A percentile compares a stretch with the other conserved stretches of the same genome.
Conservation (phyloP, 2,113 vertebrate species). For the Reinhardtius hippoglossoides region DNA sequence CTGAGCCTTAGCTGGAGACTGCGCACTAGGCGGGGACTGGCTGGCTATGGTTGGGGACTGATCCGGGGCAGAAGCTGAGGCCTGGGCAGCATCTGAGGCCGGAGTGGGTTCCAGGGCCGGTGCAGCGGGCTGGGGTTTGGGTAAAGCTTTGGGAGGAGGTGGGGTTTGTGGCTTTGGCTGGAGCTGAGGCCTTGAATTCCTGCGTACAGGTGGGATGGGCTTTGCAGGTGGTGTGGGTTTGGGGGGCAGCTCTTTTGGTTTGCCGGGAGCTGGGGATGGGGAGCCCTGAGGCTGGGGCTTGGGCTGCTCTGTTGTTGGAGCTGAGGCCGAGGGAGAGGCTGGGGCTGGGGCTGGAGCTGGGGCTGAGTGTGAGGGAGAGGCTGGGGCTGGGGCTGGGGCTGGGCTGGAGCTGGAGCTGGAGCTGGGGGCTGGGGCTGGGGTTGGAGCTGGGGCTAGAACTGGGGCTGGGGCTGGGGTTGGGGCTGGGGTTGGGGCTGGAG, state of each 20-base stretch:
- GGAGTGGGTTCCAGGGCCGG: conserved; percentile 41
- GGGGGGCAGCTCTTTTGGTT: conserved; percentile 86
- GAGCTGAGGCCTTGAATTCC: conserved; percentile 84
- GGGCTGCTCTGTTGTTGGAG: conserved; percentile 87
- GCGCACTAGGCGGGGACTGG: conserved; percentile 64
- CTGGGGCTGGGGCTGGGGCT: conserved; percentile 8
- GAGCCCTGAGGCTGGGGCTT: conserved; percentile 87
- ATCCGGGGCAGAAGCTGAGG: conserved; percentile 48
- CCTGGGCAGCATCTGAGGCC: conserved; percentile 41
- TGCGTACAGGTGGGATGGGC: conserved; percentile 86
- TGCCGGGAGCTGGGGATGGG: conserved; percentile 82
- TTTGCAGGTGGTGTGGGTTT: conserved; percentile 82
- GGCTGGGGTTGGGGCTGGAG: background rate
- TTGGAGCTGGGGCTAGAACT: background rate
- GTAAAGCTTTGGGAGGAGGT: conserved; percentile 68
- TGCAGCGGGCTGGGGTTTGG: conserved; percentile 68
- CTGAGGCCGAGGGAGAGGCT: conserved; percentile 49
- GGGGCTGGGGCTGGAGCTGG: background rate
- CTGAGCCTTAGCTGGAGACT: conserved; percentile 65
- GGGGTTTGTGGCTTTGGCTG: conserved; percentile 84
- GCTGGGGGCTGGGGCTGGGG: conserved; percentile 13
- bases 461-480: conserved; percentile 17
- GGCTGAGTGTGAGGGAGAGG: conserved; percentile 2
- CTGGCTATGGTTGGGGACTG: conserved; percentile 65
- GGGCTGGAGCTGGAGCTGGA: background rate